phyloP scores from a whole-genome alignment of 2,113 vertebrate genomes.

The Chauna torquata region DNA sequence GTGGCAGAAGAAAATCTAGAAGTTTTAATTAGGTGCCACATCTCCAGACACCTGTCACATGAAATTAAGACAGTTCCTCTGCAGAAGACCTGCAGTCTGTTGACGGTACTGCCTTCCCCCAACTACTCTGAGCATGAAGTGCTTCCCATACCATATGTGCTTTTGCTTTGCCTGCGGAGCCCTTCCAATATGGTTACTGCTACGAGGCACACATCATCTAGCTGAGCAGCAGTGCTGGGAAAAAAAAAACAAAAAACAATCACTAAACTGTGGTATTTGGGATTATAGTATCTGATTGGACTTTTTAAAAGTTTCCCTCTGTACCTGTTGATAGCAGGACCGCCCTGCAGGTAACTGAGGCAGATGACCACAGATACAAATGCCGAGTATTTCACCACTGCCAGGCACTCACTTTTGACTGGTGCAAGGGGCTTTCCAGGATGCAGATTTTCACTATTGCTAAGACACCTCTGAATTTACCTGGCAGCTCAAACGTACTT shows the following conservation, averaged over 20 bases:
- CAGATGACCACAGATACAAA: not conserved
- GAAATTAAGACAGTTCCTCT: not conserved
- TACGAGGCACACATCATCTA: not conserved
- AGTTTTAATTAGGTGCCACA: not conserved
- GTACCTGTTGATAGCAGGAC: not conserved
- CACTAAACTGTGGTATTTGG: not conserved
- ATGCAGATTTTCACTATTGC: not conserved
- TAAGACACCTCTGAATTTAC: not conserved
- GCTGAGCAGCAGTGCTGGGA: not conserved
- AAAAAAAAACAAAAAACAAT: not conserved
- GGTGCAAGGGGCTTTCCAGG: not conserved
- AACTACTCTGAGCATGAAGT: not conserved
- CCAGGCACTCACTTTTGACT: not conserved
- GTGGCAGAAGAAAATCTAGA: not conserved
- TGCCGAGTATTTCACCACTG: not conserved
- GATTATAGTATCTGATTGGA: not conserved
- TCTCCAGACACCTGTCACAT: not conserved
- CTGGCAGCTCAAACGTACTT: not conserved
- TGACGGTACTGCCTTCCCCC: not conserved
- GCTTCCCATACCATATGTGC: not conserved
- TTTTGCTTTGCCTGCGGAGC: not conserved
- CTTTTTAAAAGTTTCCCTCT: not conserved
- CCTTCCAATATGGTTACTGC: not conserved
- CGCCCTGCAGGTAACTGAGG: not conserved
- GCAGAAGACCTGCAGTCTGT: not conserved